Evolutionary conservation across 1,140 invertebrate species (phyloP).

Genomic region (Pinna nobilis): DNA sequence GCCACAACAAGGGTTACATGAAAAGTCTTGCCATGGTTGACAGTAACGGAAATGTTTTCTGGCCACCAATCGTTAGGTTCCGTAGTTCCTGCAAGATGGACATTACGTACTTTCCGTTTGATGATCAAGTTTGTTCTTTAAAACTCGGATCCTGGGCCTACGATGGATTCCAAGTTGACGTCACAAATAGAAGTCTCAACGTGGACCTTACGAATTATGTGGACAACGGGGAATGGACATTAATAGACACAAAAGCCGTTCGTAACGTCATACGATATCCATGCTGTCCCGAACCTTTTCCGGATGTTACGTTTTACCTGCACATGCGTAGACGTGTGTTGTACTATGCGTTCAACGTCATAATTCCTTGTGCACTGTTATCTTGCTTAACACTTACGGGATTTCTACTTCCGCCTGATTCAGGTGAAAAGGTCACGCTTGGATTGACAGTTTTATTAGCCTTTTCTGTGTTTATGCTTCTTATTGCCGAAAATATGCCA

Average conservation of each 20-base stretch:
- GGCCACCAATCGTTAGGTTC: conserved; percentile 79
- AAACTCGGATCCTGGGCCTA: conserved; percentile 80
- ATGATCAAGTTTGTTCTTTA: conserved; percentile 98
- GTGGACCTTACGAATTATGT: conserved; percentile 69
- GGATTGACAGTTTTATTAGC: conserved; percentile 78
- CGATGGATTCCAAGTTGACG: conserved; percentile 77
- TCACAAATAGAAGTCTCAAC: conserved; percentile 60
- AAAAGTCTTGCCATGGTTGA: conserved; percentile 75
- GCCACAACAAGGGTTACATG: conserved; percentile 78
- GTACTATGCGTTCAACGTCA: conserved; percentile 73
- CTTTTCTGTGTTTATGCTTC: conserved; percentile 80
- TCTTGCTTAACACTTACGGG: conserved; percentile 67
- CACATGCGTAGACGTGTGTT: conserved; percentile 67
- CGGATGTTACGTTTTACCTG: conserved; percentile 77
- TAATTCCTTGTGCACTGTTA: conserved; percentile 72
- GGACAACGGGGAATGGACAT: conserved; percentile 70
- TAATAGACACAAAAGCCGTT: conserved; percentile 65
- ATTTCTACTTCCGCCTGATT: conserved; percentile 70
- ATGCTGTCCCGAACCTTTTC: conserved; percentile 77
- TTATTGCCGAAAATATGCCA: conserved; percentile 80
- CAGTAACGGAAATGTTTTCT: conserved; percentile 77
- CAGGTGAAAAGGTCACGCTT: conserved; percentile 72
- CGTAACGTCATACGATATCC: conserved; percentile 66
- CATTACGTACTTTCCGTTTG: conserved; percentile 99
- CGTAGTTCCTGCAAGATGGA: conserved; percentile 90